Base-by-base conservation (phyloP, 2,113 vertebrate genomes). In the Limnothrissa miodon region DNA sequence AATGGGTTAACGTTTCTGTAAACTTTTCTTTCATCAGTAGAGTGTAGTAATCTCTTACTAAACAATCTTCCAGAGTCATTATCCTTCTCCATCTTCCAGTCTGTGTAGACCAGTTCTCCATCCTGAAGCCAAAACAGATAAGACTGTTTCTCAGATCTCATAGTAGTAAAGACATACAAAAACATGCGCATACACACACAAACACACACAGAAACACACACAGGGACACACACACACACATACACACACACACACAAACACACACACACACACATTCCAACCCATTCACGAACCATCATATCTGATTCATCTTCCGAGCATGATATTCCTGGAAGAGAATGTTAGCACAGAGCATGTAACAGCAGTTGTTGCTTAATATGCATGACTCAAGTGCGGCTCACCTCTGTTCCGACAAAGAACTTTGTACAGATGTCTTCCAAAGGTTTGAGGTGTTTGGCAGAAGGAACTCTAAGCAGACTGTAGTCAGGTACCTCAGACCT, bases 391-490 rank as follows among this genome's bases (percentile, higher is more conserved):
- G 80, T 33, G 1, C 0, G 11, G 85, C 92, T 93, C 91, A 98
- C 97, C 94, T 97, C 95, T 23, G 96, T 99, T 88, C 97, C 98
- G 66, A 94, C 88, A 44, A 93, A 97, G 83, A 98, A 92, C 59
- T 89, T 92, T 0, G 94, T 96, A 85, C 93, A 95, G 90, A 97
- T 90, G 39, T 92, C 92, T 0, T 96, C 87, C 82, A 96, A 87
- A 0, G 81, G 25, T 56, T 88, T 92, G 33, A 92, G 88, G 1
- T 89, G 83, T 87, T 93, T 95, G 82, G 81, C 87, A n/a, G 94
- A 88, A 1, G 91, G 90, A 39, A 78, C 13, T 17, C 85, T 90
- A 83, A 95, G 93, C 29, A 91, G 90, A 2, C 88, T 87, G 78
- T 93, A 96, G 0, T 90, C 90, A 0, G 86, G 85, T 2, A 89